Evolutionary conservation across 2,113 vertebrate species (phyloP).

Genomic region (Acanthisitta chloris): DNA sequence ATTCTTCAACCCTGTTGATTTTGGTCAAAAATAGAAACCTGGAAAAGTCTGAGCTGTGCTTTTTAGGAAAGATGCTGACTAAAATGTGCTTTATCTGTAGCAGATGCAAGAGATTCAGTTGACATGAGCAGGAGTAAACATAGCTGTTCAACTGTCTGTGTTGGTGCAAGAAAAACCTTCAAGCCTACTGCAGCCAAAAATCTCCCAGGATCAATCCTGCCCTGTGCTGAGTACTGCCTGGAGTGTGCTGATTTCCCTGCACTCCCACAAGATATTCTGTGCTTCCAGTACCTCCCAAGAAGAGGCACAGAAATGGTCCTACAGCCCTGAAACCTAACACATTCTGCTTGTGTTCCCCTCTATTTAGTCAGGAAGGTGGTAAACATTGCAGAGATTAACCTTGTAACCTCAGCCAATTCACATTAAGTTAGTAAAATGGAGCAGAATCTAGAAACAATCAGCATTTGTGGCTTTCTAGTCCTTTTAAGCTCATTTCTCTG

Average conservation of each 20-base stretch:
- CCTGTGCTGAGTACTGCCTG: background rate
- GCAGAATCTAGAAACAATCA: slow-evolving; percentile 32
- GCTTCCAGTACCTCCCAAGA: slow-evolving; percentile 23
- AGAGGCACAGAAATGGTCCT: background rate
- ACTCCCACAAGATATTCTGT: background rate
- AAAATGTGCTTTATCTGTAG: background rate
- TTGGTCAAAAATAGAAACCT: background rate
- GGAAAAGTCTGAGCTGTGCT: background rate
- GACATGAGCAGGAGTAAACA: fast-evolving
- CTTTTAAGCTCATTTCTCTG: slow-evolving; percentile 18
- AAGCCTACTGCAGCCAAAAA: background rate
- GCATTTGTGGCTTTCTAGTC: slow-evolving; percentile 31
- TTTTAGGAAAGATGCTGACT: background rate
- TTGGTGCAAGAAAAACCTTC: background rate
- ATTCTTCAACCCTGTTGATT: background rate
- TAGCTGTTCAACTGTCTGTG: fast-evolving
- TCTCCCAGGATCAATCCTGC: background rate
- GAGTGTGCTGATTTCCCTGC: background rate
- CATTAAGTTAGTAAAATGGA: slow-evolving; percentile 19
- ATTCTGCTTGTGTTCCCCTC: slow-evolving; percentile 7
- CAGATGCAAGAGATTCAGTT: background rate
- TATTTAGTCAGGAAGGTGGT: slow-evolving; percentile 21
- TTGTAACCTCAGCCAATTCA: slow-evolving; percentile 48
- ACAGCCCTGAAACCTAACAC: background rate
- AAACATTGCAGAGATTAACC: slow-evolving; percentile 58